Conservation (phyloP, 2,888 invertebrate genomes). For the Panorpa germanica region DNA sequence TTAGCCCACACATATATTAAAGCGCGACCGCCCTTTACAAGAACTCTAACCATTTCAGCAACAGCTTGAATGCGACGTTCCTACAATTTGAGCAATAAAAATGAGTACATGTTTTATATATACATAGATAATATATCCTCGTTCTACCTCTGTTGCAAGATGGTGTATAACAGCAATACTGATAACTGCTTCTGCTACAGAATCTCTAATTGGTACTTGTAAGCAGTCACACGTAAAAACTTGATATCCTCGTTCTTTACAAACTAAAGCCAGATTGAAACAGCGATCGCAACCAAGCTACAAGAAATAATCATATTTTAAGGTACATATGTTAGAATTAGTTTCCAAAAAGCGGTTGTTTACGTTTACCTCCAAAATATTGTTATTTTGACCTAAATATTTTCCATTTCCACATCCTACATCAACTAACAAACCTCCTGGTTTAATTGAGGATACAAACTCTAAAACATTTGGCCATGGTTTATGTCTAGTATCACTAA, state of each 20-base stretch:
- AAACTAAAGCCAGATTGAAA: constrained; percentile 43
- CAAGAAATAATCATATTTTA: constrained; percentile 13
- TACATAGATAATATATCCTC: constrained; percentile 5
- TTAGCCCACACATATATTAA: constrained; percentile 95
- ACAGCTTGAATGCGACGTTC: constrained; percentile 57
- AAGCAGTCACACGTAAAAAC: constrained; percentile 64
- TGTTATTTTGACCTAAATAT: constrained; percentile 50
- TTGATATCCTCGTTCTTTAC: constrained; percentile 36
- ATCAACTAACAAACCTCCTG: constrained; percentile 63
- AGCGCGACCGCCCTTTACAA: constrained; percentile 53
- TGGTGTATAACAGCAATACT: constrained; percentile 97
- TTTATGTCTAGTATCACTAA: constrained; percentile 83
- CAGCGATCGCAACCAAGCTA: constrained; percentile 73
- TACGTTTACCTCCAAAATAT: constrained; percentile 36
- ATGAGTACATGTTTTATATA: constrained; percentile 5
- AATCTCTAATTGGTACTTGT: constrained; percentile 44
- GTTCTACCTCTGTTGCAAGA: constrained; percentile 51
- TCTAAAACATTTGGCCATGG: constrained; percentile 83
- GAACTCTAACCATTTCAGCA: constrained; percentile 51
- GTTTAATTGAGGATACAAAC: constrained; percentile 48
- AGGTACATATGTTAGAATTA: constrained; percentile 5
- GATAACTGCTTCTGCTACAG: constrained; percentile 59
- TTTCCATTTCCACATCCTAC: constrained; percentile 98
- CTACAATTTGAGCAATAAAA: constrained; percentile 19
- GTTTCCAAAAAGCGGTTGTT: not conserved